Base-by-base conservation (phyloP, 2,113 vertebrate genomes). In the Chaetura pelagica region DNA sequence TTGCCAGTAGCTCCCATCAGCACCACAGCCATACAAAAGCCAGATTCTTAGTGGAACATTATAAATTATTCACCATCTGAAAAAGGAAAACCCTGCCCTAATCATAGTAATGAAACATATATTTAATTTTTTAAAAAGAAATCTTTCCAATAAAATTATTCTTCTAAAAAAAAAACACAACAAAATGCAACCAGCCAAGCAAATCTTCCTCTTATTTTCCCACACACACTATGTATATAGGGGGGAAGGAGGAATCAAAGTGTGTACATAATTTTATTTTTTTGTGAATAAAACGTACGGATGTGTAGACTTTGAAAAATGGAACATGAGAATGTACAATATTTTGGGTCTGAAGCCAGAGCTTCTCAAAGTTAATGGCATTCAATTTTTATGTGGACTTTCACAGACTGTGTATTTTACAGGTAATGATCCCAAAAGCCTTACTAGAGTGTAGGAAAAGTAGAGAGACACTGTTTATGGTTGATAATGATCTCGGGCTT, bases 1-100 rank as follows among this genome's bases (percentile, higher is more conserved):
- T 5, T 93, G 73, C 86, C 92, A 90, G 83, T 72, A 89, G 86
- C 69, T 84, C 58, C 84, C 83, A 78, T 77, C 86, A 90, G 80
- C 68, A 71, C 61, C 42, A 44, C 59, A 66, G 35, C 26, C 58
- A 73, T 72, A 61, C 77, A 84, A 93, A 94, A 84, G 62, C 24
- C 52, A 72, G 49, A 80, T 64, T 69, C 58, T 32, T 58, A 85
- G n/a, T 76, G 78, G 38, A 77, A 90, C 4, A 9, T 58, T 40
- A 57, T 38, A 72, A 84, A 90, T 26, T 67, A 79, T 51, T 68
- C n/a, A 59, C 13, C 35, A 61, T 40, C 24, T 46, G 44, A 72
- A 90, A 78, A 90, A 29, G 20, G n/a, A 90, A 78, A 85, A 86
- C 55, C 90, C 84, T 72, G n/a, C 30, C 29, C 81, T 73, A 90